A percentile compares a stretch with the other conserved stretches of the same genome.
These are phyloP conservation scores for Enteromius fasciolatus DNA, from an alignment of 2,797 vertebrate species.

Conservation along the genomic window DNA sequence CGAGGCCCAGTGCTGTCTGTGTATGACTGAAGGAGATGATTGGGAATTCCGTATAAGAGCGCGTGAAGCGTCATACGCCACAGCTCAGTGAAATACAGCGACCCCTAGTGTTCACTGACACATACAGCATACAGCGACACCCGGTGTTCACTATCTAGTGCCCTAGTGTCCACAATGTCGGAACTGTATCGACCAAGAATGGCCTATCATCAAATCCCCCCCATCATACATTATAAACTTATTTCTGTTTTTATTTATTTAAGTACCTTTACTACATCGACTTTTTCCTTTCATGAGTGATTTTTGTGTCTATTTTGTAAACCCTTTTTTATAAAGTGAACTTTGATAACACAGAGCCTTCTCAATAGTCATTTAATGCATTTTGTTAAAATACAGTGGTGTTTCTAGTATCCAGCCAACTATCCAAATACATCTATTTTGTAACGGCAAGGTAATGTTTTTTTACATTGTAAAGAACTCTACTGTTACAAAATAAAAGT, in stretches of 20 bases:
- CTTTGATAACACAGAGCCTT: neutral
- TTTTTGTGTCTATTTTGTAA: neutral
- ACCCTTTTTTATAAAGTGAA: neutral
- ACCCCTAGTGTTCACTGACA: neutral
- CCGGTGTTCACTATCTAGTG: neutral
- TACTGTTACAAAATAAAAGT: neutral
- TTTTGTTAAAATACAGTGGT: neutral
- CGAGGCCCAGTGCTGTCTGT: slow-evolving; percentile 10
- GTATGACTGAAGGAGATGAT: slow-evolving; percentile 6
- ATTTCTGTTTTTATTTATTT: neutral
- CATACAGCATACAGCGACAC: neutral
- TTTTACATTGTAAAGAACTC: no score
- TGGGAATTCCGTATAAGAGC: slow-evolving; percentile 24
- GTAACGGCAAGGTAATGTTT: no score
- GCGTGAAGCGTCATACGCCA: slow-evolving; percentile 16
- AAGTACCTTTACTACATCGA: neutral
- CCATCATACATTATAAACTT: neutral
- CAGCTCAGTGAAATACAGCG: slow-evolving; percentile 8
- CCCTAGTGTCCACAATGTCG: neutral
- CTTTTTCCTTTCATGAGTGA: no score
- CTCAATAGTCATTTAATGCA: neutral
- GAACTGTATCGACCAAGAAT: no score
- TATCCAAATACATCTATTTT: no score
- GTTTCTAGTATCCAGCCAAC: neutral
- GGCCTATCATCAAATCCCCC: accelerated